Conservation (phyloP, 2,888 invertebrate species). For the Epirrhoe alternata region DNA sequence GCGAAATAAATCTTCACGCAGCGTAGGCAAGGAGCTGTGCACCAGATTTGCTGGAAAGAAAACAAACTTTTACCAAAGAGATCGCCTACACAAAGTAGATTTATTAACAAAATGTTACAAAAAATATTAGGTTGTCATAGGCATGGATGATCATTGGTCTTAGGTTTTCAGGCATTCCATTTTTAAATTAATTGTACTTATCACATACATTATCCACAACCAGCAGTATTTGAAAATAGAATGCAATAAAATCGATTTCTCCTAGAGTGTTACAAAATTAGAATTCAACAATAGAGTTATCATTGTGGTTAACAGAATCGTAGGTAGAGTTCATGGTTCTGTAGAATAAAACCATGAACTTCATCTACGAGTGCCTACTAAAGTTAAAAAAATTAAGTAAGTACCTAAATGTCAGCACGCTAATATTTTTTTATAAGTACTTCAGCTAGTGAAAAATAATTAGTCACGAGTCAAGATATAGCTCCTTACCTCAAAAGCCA, state of each 20-base stretch:
- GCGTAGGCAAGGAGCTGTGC: conserved; percentile 87
- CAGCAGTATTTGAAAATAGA: neutral
- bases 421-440: too few species aligned
- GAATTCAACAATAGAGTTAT: too few species aligned
- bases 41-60: conserved; percentile 89
- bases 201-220: neutral
- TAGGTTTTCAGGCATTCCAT: neutral
- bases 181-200: neutral
- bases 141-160: too few species aligned
- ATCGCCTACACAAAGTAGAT: neutral
- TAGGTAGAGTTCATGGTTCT: too few species aligned
- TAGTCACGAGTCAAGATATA: too few species aligned
- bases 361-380: too few species aligned
- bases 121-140: neutral
- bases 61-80: neutral
- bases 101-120: neutral
- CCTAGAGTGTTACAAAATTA: too few species aligned
- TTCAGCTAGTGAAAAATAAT: too few species aligned
- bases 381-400: too few species aligned
- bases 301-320: too few species aligned
- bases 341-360: too few species aligned
- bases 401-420: too few species aligned
- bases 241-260: neutral
- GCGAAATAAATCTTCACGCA: conserved; percentile 88
- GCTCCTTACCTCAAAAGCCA: conserved; percentile 87